A percentile compares a stretch with the other conserved stretches of the same genome.
These are phyloP conservation scores for Pollicipes pollicipes DNA, from an alignment of 1,140 invertebrate genomes.

Conservation along the genomic window DNA sequence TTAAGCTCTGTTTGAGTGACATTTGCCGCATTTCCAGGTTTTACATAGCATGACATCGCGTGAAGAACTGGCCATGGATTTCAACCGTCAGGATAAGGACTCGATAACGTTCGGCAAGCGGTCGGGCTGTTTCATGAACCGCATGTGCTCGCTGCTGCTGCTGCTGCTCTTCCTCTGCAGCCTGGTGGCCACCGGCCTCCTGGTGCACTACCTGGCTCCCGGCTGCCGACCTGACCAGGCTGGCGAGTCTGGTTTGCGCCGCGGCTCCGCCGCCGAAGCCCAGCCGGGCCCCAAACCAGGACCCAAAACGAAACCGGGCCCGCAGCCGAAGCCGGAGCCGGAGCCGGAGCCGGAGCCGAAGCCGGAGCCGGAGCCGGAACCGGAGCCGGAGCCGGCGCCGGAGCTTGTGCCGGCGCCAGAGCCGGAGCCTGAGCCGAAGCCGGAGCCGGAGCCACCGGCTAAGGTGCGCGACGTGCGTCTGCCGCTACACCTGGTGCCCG, in stretches of 20 bases:
- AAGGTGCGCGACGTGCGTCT: constrained; percentile 22
- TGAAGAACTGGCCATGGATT: too few species aligned
- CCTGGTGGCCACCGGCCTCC: constrained; percentile 38
- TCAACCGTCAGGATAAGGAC: too few species aligned
- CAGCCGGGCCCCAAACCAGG: background rate
- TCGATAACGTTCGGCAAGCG: too few species aligned
- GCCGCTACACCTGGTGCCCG: constrained; percentile 41
- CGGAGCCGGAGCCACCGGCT: constrained; percentile 23
- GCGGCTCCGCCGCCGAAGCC: too few species aligned
- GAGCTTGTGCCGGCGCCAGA: constrained; percentile 22
- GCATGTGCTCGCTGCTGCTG: constrained; percentile 21
- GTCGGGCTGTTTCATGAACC: too few species aligned
- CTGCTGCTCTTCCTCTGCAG: constrained; percentile 32
- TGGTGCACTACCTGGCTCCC: constrained; percentile 48
- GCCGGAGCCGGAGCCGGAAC: constrained; percentile 21
- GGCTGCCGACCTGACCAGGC: too few species aligned
- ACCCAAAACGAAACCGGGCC: constrained; percentile 13
- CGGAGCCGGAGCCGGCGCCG: constrained; percentile 28
- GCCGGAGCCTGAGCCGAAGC: constrained; percentile 26
- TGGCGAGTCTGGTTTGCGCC: too few species aligned
- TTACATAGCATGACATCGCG: too few species aligned
- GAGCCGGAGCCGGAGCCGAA: constrained; percentile 27
- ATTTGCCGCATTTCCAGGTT: too few species aligned
- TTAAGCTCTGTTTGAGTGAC: too few species aligned
- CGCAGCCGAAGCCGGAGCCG: constrained; percentile 25